These are phyloP conservation scores for Gymnocheta viridis DNA, from an alignment of 2,888 invertebrate species.

Conservation along the genomic window DNA sequence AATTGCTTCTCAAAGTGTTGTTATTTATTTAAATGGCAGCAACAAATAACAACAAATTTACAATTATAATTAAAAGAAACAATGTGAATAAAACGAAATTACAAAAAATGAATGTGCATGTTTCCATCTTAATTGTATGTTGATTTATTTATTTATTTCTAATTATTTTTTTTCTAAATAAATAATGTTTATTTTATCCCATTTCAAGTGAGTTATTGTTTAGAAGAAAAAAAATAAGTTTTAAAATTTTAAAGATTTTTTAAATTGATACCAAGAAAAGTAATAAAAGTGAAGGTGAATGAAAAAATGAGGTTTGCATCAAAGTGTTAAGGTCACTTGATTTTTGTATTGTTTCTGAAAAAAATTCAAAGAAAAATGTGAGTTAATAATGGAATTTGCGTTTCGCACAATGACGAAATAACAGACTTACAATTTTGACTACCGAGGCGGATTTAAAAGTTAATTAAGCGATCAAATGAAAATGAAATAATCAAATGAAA, in stretches of 20 bases:
- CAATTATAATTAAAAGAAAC: slow-evolving; percentile 46
- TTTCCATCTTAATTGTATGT: slow-evolving; percentile 41
- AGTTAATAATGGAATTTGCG: too few species aligned
- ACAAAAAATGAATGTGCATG: slow-evolving; percentile 5
- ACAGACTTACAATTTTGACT: too few species aligned
- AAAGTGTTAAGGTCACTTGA: not conserved
- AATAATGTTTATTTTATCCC: slow-evolving; percentile 18
- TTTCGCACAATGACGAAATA: too few species aligned
- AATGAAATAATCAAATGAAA: too few species aligned
- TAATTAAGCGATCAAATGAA: too few species aligned
- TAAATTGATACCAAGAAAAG: slow-evolving; percentile 35
- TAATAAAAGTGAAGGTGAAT: slow-evolving; percentile 47
- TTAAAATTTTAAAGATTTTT: slow-evolving; percentile 50
- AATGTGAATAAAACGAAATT: not conserved
- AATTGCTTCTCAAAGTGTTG: slow-evolving; percentile 12
- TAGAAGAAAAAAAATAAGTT: slow-evolving; percentile 11
- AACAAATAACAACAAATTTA: slow-evolving; percentile 43
- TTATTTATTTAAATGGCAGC: slow-evolving; percentile 32
- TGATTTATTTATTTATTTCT: slow-evolving; percentile 53
- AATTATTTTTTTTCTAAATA: slow-evolving; percentile 54
- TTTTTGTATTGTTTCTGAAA: not conserved
- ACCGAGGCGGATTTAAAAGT: too few species aligned
- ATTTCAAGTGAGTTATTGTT: slow-evolving; percentile 55
- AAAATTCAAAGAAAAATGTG: too few species aligned
- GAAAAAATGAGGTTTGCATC: slow-evolving; percentile 2